Percentiles rank a stretch among this genome's conserved stretches.
Conservation (phyloP, 2,113 vertebrate species). For the Bettongia penicillata region DNA sequence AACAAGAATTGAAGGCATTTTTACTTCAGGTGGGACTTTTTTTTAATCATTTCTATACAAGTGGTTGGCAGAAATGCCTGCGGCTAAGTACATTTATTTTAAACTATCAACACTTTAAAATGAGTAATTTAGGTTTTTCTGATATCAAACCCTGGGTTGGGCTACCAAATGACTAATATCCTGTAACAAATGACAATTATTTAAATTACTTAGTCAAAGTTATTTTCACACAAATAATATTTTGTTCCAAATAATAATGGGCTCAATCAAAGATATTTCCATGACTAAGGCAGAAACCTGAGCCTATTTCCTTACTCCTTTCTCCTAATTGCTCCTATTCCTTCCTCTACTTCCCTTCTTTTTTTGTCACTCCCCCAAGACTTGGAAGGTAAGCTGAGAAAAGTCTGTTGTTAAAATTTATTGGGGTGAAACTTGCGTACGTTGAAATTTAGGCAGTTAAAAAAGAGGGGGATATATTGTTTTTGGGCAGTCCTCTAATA, state of each 20-base stretch:
- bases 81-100: too few relatives aligned
- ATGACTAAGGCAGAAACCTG: background rate
- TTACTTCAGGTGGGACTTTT: background rate
- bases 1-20: slow-evolving; percentile 8
- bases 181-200: background rate
- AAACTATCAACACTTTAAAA: background rate
- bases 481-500: background rate
- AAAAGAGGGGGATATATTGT: background rate
- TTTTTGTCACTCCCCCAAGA: background rate
- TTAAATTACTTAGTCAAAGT: background rate
- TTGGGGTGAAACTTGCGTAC: background rate
- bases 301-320: background rate
- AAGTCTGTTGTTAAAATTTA: background rate
- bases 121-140: slow-evolving; percentile 17
- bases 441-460: background rate
- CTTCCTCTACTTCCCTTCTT: background rate
- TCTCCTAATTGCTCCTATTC: background rate
- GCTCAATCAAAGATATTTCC: background rate
- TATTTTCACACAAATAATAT: background rate
- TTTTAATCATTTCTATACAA: slow-evolving; percentile 2
- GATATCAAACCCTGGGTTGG: background rate
- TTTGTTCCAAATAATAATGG: background rate
- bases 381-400: slow-evolving; percentile 4
- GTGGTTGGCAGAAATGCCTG: background rate
- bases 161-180: background rate